A percentile compares a stretch with the other conserved stretches of the same genome.
phyloP scores from a whole-genome alignment of 2,888 invertebrate genomes.

The Idaea aversata region DNA sequence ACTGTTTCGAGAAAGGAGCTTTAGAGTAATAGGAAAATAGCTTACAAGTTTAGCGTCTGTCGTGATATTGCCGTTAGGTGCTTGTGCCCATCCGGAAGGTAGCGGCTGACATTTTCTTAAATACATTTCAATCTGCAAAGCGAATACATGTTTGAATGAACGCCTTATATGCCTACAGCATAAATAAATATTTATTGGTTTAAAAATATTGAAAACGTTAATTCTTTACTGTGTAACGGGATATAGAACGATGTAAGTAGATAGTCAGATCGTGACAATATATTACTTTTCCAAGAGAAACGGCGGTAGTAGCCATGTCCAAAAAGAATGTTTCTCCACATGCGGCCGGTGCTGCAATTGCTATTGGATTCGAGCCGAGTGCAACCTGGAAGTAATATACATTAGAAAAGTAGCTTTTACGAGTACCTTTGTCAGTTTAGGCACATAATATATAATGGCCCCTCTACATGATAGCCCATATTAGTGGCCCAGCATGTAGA shows the following conservation, averaged over 20 bases:
- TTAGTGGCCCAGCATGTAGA: too few relatives aligned
- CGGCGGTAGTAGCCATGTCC: constrained; percentile 98
- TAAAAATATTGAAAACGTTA: too few relatives aligned
- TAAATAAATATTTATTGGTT: too few relatives aligned
- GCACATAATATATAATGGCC: too few relatives aligned
- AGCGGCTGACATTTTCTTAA: constrained; percentile 87
- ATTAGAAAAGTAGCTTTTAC: neutral
- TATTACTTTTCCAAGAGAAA: constrained; percentile 92
- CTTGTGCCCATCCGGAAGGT: constrained; percentile 93
- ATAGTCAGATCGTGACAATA: constrained; percentile 10
- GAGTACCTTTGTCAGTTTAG: neutral
- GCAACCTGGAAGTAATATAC: constrained; percentile 76
- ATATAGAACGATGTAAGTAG: neutral
- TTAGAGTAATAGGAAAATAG: too few relatives aligned
- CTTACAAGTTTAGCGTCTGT: constrained; percentile 80
- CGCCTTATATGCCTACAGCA: too few relatives aligned
- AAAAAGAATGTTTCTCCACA: constrained; percentile 90
- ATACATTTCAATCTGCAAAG: constrained; percentile 80
- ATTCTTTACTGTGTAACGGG: too few relatives aligned
- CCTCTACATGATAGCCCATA: too few relatives aligned
- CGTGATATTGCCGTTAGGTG: constrained; percentile 82
- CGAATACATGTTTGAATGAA: neutral
- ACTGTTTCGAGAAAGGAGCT: too few relatives aligned
- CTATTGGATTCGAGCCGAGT: constrained; percentile 94
- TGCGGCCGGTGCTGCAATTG: constrained; percentile 87